A percentile compares a stretch with the other conserved stretches of the same genome.
Evolutionary conservation across 2,113 vertebrate genomes (phyloP).

Genomic region (Pelmatolapia mariae): DNA sequence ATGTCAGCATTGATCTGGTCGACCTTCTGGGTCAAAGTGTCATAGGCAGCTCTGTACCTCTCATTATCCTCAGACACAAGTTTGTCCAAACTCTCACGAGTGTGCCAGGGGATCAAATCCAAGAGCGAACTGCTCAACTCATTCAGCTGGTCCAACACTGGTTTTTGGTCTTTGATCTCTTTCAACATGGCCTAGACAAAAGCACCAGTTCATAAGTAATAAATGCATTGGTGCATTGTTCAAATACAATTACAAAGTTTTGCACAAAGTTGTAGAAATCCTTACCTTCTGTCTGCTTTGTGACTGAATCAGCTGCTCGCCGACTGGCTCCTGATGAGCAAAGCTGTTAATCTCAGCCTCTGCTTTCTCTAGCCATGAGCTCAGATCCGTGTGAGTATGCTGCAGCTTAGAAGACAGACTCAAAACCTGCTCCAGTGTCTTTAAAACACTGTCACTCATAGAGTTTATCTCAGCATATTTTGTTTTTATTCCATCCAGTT

Average conservation of each 20-base stretch:
- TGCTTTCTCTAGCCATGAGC: slow-evolving; percentile 81
- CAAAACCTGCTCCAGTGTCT: slow-evolving; percentile 82
- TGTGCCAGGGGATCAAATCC: slow-evolving; percentile 93
- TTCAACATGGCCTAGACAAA: slow-evolving; percentile 78
- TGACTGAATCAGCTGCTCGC: slow-evolving; percentile 76
- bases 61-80: slow-evolving; percentile 87
- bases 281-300: slow-evolving; percentile 86
- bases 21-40: slow-evolving; percentile 81
- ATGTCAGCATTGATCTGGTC: slow-evolving; percentile 88
- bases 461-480: slow-evolving; percentile 89
- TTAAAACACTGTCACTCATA: slow-evolving; percentile 79
- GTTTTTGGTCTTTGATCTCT: slow-evolving; percentile 80
- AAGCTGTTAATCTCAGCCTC: slow-evolving; percentile 79
- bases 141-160: slow-evolving; percentile 83
- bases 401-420: slow-evolving; percentile 80
- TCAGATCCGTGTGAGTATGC: slow-evolving; percentile 76
- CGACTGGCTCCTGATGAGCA: slow-evolving; percentile 69
- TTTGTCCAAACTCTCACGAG: slow-evolving; percentile 87
- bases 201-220: not conserved
- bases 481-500: slow-evolving; percentile 91
- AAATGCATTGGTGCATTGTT: not conserved
- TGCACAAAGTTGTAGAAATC: not conserved
- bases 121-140: slow-evolving; percentile 86
- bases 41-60: slow-evolving; percentile 78
- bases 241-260: not conserved